Percentiles rank a stretch among this genome's conserved stretches.
Evolutionary conservation across 1,140 invertebrate genomes (phyloP).

Genomic region (Eriosoma lanigerum): DNA sequence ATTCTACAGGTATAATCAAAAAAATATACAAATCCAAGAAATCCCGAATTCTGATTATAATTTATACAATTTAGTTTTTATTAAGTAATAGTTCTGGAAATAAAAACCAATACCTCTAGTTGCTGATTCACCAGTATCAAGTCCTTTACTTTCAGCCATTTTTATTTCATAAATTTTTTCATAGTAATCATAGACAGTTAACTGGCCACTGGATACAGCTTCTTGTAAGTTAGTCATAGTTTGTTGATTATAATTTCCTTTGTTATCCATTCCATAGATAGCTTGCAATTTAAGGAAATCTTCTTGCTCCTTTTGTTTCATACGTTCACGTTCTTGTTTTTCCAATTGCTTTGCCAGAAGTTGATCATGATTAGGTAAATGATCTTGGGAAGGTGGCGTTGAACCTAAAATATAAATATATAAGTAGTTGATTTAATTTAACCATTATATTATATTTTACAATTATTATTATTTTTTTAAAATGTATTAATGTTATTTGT

Average conservation of each 20-base stretch:
- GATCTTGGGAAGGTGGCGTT: conserved; percentile 32
- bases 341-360: conserved; percentile 38
- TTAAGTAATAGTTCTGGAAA: neutral
- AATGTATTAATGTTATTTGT: too few species aligned
- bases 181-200: conserved; percentile 83
- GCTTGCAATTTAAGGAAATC: conserved; percentile 61
- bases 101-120: conserved; percentile 34
- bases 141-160: conserved; percentile 73
- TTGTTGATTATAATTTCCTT: conserved; percentile 77
- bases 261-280: conserved; percentile 87
- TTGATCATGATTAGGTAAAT: conserved; percentile 46
- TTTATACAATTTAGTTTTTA: too few species aligned
- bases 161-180: conserved; percentile 75
- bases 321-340: conserved; percentile 50
- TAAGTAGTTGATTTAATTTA: neutral
- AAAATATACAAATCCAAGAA: too few species aligned
- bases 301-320: conserved; percentile 45
- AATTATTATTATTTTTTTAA: too few species aligned
- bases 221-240: conserved; percentile 79
- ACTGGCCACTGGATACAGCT: conserved; percentile 80
- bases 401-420: conserved; percentile 9
- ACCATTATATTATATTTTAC: neutral
- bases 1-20: too few species aligned
- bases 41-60: too few species aligned
- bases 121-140: conserved; percentile 77